These are phyloP conservation scores for Hiodon tergisus DNA, from an alignment of 2,113 vertebrate genomes.

Conservation along the genomic window DNA sequence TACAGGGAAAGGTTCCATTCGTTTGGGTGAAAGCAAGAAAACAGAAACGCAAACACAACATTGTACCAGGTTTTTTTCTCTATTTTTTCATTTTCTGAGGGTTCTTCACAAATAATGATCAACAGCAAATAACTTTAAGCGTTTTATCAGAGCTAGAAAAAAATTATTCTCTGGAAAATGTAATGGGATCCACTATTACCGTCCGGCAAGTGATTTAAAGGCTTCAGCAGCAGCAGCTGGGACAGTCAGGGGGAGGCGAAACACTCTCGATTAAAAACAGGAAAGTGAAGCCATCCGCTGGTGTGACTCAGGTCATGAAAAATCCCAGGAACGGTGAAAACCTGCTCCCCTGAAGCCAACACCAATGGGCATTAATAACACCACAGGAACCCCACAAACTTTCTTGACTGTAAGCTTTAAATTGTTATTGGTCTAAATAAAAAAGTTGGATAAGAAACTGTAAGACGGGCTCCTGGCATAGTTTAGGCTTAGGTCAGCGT, in stretches of 20 bases:
- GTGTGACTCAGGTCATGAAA: no score
- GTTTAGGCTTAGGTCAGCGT: no score
- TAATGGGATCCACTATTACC: conserved; percentile 7
- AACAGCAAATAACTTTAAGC: background rate
- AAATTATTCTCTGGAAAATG: background rate
- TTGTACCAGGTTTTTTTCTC: no score
- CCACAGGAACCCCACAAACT: no score
- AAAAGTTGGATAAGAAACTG: no score
- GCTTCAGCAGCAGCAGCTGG: background rate
- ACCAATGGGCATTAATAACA: no score
- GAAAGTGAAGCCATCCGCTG: background rate
- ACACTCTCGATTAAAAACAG: background rate
- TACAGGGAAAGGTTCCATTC: background rate
- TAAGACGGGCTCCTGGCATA: no score
- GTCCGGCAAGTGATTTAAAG: background rate
- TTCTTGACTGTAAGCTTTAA: no score
- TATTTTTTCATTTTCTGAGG: background rate
- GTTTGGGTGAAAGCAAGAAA: background rate
- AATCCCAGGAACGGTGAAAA: background rate
- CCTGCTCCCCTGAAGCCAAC: no score
- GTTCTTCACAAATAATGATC: background rate
- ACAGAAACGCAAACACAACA: no score
- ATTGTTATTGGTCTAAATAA: no score
- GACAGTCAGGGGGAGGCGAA: background rate
- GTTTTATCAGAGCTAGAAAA: background rate